Percentiles rank a stretch among this genome's conserved stretches.
Evolutionary conservation across 2,797 vertebrate genomes (phyloP).

Genomic region (Chelonia mydas): DNA sequence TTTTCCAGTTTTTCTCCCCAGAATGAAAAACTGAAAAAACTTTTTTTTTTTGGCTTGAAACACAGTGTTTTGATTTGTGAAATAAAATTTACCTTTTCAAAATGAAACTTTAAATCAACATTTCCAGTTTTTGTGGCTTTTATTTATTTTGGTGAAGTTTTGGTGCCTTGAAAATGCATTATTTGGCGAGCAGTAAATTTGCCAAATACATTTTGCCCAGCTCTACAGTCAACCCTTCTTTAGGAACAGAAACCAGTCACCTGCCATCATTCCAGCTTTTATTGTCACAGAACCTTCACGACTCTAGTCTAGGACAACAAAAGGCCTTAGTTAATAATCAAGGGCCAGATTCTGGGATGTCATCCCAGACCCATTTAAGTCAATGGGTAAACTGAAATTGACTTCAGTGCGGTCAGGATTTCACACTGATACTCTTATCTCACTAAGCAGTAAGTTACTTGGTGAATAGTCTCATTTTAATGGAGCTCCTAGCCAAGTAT

Average conservation of each 20-base stretch:
- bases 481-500: neutral
- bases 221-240: rapidly evolving
- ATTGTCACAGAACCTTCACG: neutral
- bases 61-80: neutral
- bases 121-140: neutral
- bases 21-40: neutral
- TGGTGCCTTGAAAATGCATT: neutral
- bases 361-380: neutral
- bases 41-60: neutral
- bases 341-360: neutral
- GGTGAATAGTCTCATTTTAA: neutral
- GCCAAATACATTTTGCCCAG: neutral
- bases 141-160: neutral
- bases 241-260: rapidly evolving
- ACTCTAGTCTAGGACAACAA: neutral
- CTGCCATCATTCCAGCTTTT: neutral
- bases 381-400: neutral
- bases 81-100: neutral
- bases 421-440: neutral
- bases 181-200: neutral
- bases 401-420: neutral
- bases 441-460: neutral
- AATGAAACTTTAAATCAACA: neutral
- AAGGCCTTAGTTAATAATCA: neutral
- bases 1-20: neutral